Conservation (phyloP, 92 coral and sea anemone genomes). For the Parazoanthus darwini region DNA sequence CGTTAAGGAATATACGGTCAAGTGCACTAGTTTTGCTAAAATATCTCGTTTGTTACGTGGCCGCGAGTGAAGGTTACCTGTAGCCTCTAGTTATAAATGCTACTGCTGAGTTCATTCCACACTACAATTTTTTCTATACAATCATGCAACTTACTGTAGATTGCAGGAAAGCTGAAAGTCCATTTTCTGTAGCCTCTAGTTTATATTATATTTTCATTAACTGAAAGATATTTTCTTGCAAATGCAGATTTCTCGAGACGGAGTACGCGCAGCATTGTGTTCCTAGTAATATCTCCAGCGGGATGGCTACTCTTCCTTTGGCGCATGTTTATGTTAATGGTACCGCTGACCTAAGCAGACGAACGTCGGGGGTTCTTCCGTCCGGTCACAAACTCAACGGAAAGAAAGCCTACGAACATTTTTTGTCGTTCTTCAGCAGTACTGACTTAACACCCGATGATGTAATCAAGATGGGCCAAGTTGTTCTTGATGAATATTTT, state of each 20-base stretch:
- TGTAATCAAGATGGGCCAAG: slow-evolving; percentile 51
- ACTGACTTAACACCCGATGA: slow-evolving; percentile 76
- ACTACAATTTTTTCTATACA: too few relatives aligned
- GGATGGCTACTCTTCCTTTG: slow-evolving; percentile 80
- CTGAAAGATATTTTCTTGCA: not conserved
- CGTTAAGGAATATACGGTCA: too few relatives aligned
- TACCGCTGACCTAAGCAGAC: slow-evolving; percentile 57
- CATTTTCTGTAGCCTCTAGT: too few relatives aligned
- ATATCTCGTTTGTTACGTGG: too few relatives aligned
- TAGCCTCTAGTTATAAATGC: too few relatives aligned
- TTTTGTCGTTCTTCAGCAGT: slow-evolving; percentile 76
- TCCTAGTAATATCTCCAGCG: slow-evolving; percentile 92
- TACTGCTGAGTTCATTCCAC: too few relatives aligned
- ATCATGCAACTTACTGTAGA: too few relatives aligned
- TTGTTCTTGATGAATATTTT: slow-evolving; percentile 40
- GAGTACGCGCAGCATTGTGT: slow-evolving; percentile 86
- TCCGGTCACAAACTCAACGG: slow-evolving; percentile 86
- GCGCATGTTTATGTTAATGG: slow-evolving; percentile 75
- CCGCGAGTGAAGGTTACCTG: too few relatives aligned
- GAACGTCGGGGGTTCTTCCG: slow-evolving; percentile 66
- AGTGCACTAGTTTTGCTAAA: too few relatives aligned
- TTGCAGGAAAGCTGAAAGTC: too few relatives aligned
- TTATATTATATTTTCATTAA: not conserved
- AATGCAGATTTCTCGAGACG: slow-evolving; percentile 70
- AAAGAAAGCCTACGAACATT: slow-evolving; percentile 59